Conservation (phyloP, 2,888 invertebrate species). For the Microdon myrmicae region DNA sequence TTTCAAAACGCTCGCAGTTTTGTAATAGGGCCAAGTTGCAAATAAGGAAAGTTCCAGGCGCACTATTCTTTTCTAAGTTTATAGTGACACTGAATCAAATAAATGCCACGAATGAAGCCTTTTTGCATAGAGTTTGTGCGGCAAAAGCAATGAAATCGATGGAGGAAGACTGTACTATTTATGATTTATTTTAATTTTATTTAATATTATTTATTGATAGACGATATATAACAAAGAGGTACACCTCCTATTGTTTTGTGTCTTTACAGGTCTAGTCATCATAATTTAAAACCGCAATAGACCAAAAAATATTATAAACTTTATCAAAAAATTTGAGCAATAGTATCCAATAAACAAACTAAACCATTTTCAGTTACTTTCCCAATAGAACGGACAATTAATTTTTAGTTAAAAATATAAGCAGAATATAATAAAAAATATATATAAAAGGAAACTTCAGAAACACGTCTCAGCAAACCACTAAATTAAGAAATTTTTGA, state of each 20-base stretch:
- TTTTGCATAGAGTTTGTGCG: too few relatives aligned
- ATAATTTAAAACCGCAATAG: conserved; percentile 52
- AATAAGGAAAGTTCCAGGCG: too few relatives aligned
- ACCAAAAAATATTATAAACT: conserved; percentile 49
- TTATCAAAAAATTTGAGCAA: conserved; percentile 47
- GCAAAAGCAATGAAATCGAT: too few relatives aligned
- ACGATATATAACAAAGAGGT: too few relatives aligned
- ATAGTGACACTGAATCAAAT: too few relatives aligned
- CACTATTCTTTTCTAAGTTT: too few relatives aligned
- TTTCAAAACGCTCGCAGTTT: too few relatives aligned
- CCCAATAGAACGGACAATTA: conserved; percentile 61
- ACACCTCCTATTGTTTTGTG: neutral
- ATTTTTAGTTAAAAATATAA: conserved; percentile 27
- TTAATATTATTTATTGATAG: too few relatives aligned
- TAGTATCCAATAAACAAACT: conserved; percentile 53
- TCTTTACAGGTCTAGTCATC: conserved; percentile 47
- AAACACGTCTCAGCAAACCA: conserved; percentile 12
- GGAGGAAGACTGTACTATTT: too few relatives aligned
- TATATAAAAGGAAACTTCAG: conserved; percentile 4
- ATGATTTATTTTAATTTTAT: too few relatives aligned
- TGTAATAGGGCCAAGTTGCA: too few relatives aligned
- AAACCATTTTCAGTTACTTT: conserved; percentile 62
- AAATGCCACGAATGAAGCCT: too few relatives aligned
- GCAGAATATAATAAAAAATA: conserved; percentile 20
- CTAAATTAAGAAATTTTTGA: conserved; percentile 16